Evolutionary conservation across 2,888 invertebrate genomes (phyloP).

Genomic region (Aphidoletes aphidimyza): DNA sequence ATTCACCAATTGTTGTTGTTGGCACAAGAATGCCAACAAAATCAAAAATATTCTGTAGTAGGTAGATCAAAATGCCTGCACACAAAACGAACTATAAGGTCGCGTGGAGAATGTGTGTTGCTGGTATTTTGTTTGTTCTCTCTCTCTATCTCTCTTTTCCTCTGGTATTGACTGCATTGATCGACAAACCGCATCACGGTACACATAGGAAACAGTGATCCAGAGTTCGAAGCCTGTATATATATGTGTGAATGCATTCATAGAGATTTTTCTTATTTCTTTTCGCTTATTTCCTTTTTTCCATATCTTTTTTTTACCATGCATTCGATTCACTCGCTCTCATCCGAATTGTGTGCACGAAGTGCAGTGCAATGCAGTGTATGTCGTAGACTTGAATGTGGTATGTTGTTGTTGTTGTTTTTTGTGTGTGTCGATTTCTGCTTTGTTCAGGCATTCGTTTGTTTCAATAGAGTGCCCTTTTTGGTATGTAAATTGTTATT

Average conservation of each 20-base stretch:
- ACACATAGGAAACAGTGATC: constrained; percentile 28
- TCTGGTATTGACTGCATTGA: neutral
- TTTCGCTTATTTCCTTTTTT: constrained; percentile 42
- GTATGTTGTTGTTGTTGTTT: no score
- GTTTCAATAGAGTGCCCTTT: constrained; percentile 13
- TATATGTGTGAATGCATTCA: neutral
- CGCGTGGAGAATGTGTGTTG: neutral
- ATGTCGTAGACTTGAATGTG: no score
- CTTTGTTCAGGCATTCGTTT: constrained; percentile 26
- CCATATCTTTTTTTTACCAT: neutral
- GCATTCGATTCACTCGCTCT: no score
- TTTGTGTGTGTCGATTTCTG: neutral
- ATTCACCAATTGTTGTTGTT: neutral
- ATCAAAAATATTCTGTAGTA: neutral
- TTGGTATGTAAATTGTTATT: constrained; percentile 54
- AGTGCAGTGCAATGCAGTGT: neutral
- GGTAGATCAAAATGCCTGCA: neutral
- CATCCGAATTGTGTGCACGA: neutral
- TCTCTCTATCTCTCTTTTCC: no score
- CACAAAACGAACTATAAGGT: constrained; percentile 29
- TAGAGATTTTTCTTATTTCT: constrained; percentile 41
- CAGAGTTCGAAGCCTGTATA: neutral
- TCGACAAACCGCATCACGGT: constrained; percentile 40
- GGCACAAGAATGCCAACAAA: neutral
- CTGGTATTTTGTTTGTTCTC: no score